Evolutionary conservation across 2,797 vertebrate genomes (phyloP).

Genomic region (Sternotherus odoratus): DNA sequence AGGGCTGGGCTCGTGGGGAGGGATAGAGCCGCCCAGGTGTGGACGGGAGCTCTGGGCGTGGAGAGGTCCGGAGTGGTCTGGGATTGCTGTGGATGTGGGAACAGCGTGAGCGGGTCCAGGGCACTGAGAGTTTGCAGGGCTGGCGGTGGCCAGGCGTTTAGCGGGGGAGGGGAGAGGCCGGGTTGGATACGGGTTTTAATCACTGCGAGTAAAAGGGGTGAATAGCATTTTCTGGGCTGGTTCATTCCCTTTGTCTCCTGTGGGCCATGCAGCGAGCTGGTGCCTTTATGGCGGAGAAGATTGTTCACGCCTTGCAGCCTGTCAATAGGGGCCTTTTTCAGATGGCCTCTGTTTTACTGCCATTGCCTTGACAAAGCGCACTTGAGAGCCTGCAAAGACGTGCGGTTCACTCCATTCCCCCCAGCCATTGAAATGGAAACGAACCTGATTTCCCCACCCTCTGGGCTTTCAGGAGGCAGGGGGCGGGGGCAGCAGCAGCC

Average conservation of each 20-base stretch:
- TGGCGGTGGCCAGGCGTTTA: background rate
- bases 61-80: background rate
- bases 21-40: background rate
- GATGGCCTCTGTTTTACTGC: constrained; percentile 88
- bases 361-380: constrained; percentile 80
- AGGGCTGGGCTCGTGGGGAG: background rate
- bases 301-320: constrained; percentile 83
- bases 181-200: background rate
- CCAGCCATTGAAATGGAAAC: constrained; percentile 83
- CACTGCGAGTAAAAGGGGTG: constrained; percentile 76
- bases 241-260: constrained; percentile 86
- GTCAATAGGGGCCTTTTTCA: constrained; percentile 80
- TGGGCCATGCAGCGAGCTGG: constrained; percentile 80
- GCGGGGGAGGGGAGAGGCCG: constrained; percentile 24
- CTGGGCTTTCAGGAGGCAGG: background rate
- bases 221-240: constrained; percentile 89
- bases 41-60: background rate
- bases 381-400: constrained; percentile 83
- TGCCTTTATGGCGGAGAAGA: constrained; percentile 76
- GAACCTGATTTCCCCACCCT: constrained; percentile 51
- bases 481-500: background rate
- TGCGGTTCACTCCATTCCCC: constrained; percentile 56
- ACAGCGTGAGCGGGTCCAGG: background rate
- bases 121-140: background rate
- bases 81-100: background rate